A percentile compares a stretch with the other conserved stretches of the same genome.
phyloP scores from a whole-genome alignment of 64 coral and sea anemone genomes.

The Porites australiensis region DNA sequence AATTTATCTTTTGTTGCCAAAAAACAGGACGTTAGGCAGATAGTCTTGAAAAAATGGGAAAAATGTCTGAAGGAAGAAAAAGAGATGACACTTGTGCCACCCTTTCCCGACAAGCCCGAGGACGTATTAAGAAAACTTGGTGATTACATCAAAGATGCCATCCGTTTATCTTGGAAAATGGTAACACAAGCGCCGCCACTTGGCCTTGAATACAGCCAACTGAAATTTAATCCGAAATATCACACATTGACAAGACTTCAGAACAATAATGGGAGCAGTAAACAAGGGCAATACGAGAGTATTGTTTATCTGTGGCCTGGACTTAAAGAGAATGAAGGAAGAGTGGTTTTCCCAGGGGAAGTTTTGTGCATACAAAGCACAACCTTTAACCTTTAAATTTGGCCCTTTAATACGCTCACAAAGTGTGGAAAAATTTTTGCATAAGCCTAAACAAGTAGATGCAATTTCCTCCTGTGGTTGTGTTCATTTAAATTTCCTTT shows the following conservation, averaged over 20 bases:
- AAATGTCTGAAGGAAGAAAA: not conserved
- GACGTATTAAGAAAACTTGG: not conserved
- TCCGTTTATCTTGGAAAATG: not conserved
- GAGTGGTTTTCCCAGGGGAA: not conserved
- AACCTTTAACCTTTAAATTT: no score
- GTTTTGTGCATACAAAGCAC: not conserved
- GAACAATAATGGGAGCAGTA: not conserved
- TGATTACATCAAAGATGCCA: not conserved
- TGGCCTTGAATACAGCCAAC: not conserved
- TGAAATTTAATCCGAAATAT: not conserved
- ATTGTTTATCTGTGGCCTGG: constrained; percentile 20
- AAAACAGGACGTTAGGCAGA: not conserved
- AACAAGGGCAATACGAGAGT: not conserved
- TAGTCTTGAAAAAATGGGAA: not conserved
- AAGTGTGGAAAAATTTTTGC: no score
- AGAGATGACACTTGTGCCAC: not conserved
- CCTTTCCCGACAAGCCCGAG: not conserved
- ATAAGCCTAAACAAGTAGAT: no score
- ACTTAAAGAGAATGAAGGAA: not conserved
- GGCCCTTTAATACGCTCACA: no score
- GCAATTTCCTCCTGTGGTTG: no score
- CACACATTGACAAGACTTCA: not conserved
- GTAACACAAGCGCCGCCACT: not conserved
- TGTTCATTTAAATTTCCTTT: no score
- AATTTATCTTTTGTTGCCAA: not conserved